Evolutionary conservation across 2,113 vertebrate species (phyloP).

Genomic region (Serilophus lunatus): DNA sequence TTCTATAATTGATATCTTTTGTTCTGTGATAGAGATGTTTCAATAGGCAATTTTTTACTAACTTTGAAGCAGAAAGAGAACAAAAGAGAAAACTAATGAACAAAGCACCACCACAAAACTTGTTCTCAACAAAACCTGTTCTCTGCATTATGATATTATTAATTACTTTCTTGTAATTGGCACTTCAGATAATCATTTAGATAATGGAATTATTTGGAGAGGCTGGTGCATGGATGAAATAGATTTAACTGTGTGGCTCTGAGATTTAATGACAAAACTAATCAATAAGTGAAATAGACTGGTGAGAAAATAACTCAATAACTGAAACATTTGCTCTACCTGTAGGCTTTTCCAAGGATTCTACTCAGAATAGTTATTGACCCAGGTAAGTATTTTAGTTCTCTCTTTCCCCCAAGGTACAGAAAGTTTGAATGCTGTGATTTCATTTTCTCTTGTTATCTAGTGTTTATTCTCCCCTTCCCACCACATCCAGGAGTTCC

Average conservation of each 20-base stretch:
- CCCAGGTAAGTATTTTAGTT: constrained; percentile 58
- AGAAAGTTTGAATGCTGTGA: constrained; percentile 55
- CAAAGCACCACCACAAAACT: background rate
- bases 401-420: background rate
- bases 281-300: constrained; percentile 74
- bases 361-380: constrained; percentile 69
- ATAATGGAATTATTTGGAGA: constrained; percentile 60
- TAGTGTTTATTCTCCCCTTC: background rate
- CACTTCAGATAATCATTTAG: constrained; percentile 65
- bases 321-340: constrained; percentile 50
- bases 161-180: constrained; percentile 70
- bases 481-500: background rate
- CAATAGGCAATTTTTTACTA: background rate
- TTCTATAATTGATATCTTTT: constrained; percentile 49
- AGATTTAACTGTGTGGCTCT: constrained; percentile 46
- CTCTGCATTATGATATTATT: constrained; percentile 49
- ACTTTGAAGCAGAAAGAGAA: background rate
- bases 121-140: background rate
- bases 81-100: constrained; percentile 25
- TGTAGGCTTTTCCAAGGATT: constrained; percentile 63
- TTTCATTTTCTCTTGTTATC: constrained; percentile 62
- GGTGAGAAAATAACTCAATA: constrained; percentile 73
- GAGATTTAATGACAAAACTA: constrained; percentile 68
- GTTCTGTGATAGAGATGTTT: background rate
- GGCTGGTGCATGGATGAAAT: constrained; percentile 17